Evolutionary conservation across 2,797 vertebrate genomes (phyloP), one percentile per base, ranked within the genome.

Genomic region (Lates japonicus): DNA sequence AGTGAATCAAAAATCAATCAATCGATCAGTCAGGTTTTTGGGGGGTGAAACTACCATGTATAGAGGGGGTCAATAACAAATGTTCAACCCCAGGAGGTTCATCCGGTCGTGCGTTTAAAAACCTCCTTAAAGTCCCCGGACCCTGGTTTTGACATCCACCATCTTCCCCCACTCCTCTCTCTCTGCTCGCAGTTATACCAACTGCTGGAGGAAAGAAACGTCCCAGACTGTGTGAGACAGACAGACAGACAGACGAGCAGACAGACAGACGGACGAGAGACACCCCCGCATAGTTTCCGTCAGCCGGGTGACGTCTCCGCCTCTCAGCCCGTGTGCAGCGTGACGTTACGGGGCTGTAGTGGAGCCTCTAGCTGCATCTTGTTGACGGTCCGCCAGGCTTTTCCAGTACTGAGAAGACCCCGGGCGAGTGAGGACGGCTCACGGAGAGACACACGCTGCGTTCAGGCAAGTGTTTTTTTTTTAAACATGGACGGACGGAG

Each of bases 281-380:
- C 95, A 92, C 94, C 94, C 94, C 93, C 92, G 93, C 94, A 92
- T 92, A 92, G 94, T 95, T 94, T 95, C 96, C 94, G 93, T 91
- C 91, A 90, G 93, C 87, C 92, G 85, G 78, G 82, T 96, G 96
- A 96, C 96, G 96, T 95, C 90, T 92, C 91, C 92, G 87, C 91
- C 91, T 91, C 91, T 90, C 86, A 69, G 90, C 90, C 87, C 86
- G 95, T 93, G 94, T 91, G 90, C 91, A 86, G 87, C 74, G 93
- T 96, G 94, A 95, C 95, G 95, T 94, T 48, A 48, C 84, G 65
- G 85, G 91, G 85, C 93, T 90, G 93, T 92, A 94, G 94, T 87
- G 94, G 88, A 92, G 92, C 91, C 88, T 94, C 93, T 84, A 76
- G 92, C 92, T 94, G 93, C 92, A 78, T 93, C 92, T 92, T 94